phyloP scores from a whole-genome alignment of 2,797 vertebrate genomes.

The Gymnodraco acuticeps region DNA sequence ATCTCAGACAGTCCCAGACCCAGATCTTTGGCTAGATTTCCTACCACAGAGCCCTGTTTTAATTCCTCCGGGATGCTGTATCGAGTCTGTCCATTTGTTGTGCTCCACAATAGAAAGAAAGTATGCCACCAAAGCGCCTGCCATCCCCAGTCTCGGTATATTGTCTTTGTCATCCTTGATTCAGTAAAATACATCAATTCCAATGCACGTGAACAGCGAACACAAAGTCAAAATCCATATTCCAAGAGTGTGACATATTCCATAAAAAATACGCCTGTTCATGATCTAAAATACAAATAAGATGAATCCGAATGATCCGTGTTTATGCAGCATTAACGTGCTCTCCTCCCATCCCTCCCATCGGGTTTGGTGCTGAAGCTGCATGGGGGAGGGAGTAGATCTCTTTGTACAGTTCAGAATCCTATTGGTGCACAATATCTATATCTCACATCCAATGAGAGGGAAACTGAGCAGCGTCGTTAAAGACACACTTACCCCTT shows the following conservation, averaged over 20 bases:
- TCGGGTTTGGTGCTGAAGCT: conserved; percentile 58
- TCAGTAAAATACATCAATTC: conserved; percentile 48
- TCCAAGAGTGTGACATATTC: conserved; percentile 23
- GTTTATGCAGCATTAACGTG: conserved; percentile 11
- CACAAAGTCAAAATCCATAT: conserved; percentile 26
- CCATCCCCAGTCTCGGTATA: conserved; percentile 65
- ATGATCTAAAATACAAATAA: conserved; percentile 11
- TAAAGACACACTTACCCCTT: conserved; percentile 39
- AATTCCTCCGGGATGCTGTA: conserved; percentile 89
- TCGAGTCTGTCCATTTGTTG: conserved; percentile 83
- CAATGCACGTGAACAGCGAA: conserved; percentile 33
- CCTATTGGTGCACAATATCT: conserved; percentile 49
- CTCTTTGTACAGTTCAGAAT: conserved; percentile 63
- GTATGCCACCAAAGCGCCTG: conserved; percentile 62
- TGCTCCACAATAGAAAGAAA: conserved; percentile 74
- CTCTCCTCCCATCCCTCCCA: conserved; percentile 30
- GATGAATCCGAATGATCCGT: background rate
- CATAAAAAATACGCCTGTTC: background rate
- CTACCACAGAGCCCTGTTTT: conserved; percentile 86
- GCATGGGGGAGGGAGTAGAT: conserved; percentile 78
- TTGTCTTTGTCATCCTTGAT: conserved; percentile 62
- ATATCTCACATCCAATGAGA: conserved; percentile 52
- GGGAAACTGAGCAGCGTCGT: background rate
- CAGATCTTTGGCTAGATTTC: conserved; percentile 88
- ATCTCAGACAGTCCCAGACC: conserved; percentile 85